Evolutionary conservation across 2,888 invertebrate genomes (phyloP).

Genomic region (Onthophagus sagittarius): DNA sequence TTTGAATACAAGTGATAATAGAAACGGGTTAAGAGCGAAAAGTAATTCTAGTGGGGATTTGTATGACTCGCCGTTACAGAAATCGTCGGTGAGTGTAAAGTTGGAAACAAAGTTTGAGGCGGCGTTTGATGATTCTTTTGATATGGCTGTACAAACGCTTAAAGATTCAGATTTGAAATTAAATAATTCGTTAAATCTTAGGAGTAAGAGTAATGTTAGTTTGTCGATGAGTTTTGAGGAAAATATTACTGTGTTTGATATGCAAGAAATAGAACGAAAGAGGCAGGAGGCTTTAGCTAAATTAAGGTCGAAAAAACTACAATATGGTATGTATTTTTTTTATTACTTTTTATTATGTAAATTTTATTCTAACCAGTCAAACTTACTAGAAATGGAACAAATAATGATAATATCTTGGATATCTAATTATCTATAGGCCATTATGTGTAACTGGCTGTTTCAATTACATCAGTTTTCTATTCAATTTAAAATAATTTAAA

Average conservation of each 20-base stretch:
- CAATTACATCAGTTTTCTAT: too few relatives aligned
- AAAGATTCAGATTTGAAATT: constrained; percentile 28
- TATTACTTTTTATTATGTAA: too few relatives aligned
- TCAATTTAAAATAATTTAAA: too few relatives aligned
- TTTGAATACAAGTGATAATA: not conserved
- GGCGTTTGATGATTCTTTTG: constrained; percentile 36
- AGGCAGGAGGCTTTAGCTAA: constrained; percentile 58
- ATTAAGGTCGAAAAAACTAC: constrained; percentile 52
- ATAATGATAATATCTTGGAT: too few relatives aligned
- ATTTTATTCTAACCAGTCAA: too few relatives aligned
- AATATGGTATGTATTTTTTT: constrained; percentile 8
- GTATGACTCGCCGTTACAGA: not conserved
- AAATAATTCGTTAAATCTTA: not conserved
- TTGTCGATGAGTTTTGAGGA: not conserved
- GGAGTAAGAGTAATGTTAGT: not conserved
- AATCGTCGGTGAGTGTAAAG: not conserved
- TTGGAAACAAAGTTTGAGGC: not conserved
- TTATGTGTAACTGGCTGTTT: too few relatives aligned
- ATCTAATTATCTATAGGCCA: too few relatives aligned
- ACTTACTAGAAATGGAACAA: too few relatives aligned
- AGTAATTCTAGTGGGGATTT: constrained; percentile 6
- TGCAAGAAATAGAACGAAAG: constrained; percentile 61
- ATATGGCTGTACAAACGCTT: constrained; percentile 32
- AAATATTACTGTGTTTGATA: constrained; percentile 47
- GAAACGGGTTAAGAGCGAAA: not conserved